Conservation (phyloP, 2,797 vertebrate genomes). For the Sciurus vulgaris region DNA sequence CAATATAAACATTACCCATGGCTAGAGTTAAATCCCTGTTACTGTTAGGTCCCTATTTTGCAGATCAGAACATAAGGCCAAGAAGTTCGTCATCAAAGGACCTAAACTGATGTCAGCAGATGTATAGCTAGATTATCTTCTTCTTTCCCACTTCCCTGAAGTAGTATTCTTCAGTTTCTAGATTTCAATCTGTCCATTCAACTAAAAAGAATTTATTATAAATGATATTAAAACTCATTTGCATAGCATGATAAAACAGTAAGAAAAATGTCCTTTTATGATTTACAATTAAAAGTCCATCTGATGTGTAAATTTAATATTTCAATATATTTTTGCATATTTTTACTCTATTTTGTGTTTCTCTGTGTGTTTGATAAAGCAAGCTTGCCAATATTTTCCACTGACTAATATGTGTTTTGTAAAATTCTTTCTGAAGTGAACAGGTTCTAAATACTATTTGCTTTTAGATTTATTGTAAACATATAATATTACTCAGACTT, state of each 20-base stretch:
- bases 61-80: background rate
- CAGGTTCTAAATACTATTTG: background rate
- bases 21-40: background rate
- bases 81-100: background rate
- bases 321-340: background rate
- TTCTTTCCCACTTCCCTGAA: background rate
- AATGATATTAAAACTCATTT: background rate
- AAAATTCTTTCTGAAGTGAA: background rate
- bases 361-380: background rate
- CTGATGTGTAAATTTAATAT: background rate
- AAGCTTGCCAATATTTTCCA: background rate
- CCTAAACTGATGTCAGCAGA: background rate
- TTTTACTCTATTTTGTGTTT: background rate
- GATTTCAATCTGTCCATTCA: background rate
- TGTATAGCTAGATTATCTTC: background rate
- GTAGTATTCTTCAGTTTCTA: background rate
- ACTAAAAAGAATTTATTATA: background rate
- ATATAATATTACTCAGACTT: background rate
- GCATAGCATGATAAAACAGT: background rate
- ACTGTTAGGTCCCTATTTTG: background rate
- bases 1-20: background rate
- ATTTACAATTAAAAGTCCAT: background rate
- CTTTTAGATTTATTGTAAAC: background rate
- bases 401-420: background rate
- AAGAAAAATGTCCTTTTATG: background rate